Evolutionary conservation across 2,888 invertebrate species (phyloP), one percentile per base, ranked within the genome.

Genomic region (Cataglyphis cursor): DNA sequence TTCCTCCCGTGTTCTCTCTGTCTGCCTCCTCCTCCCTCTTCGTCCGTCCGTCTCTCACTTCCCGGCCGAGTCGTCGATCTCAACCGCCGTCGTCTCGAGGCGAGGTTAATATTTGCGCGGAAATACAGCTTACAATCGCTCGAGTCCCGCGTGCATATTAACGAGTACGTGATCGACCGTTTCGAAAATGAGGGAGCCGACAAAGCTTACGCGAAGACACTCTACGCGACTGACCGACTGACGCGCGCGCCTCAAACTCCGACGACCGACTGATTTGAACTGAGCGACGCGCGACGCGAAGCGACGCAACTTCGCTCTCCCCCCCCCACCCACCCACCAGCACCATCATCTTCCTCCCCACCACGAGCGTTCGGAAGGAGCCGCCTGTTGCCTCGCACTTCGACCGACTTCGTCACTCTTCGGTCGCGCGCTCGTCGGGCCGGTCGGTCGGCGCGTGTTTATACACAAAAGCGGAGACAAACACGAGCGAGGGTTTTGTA

Each of bases 341-440:
- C 75, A 15, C 18, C 18, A 1, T 1, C 6, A 3, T 12, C 4
- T 2, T n/a, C 8, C 1, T 18, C 51, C 51, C 51, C 51, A 51
- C 51, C n/a, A 44, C 44, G 1, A 5, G 18, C 44, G 85, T 89
- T 91, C 87, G 83, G 89, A 91, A 92, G 87, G 89, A 87, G 90
- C 91, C 89, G 90, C 91, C 92, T 92, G 91, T 91, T 91, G 92
- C 92, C 91, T 91, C 91, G 90, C 83, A 21, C 35, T 8, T 90
- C 91, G 91, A 80, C n/a, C 28, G 5, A 1, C n/a, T 31, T 87
- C 92, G 92, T 64, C 57, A 0, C 6, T 62, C 21, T 57, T 82
- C 62, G 84, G 65, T 38, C 64, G 64, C 51, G 38, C 28, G 48
- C 12, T 10, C 31, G 76, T 61, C 73, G 61, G 61, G 73, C 44